phyloP scores from a whole-genome alignment of 92 coral and sea anemone genomes.

The Zoanthus sansibaricus region DNA sequence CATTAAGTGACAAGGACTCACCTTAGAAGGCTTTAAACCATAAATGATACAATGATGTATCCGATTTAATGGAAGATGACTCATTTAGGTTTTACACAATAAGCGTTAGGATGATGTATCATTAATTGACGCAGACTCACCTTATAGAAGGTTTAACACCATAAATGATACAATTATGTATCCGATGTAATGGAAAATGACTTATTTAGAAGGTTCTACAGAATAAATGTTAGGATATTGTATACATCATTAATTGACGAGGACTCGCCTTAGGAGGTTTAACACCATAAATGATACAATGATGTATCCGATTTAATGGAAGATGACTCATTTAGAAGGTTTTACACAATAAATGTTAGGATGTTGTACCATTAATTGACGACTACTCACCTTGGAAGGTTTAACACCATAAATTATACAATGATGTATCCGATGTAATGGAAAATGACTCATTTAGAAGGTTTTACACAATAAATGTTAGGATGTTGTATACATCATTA shows the following conservation, averaged over 20 bases:
- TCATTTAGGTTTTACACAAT: no score
- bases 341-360: neutral
- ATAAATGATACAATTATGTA: conserved; percentile 57
- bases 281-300: no score
- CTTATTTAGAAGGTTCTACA: no score
- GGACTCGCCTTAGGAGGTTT: neutral
- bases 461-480: neutral
- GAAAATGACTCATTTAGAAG: no score
- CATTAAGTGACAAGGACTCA: neutral
- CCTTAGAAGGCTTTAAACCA: neutral
- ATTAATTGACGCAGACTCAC: conserved; percentile 29
- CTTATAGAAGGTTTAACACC: conserved; percentile 78
- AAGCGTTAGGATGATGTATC: neutral
- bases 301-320: no score
- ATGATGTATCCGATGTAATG: no score
- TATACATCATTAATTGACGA: neutral
- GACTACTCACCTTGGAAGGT: conserved; percentile 69
- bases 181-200: no score
- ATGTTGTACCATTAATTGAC: neutral
- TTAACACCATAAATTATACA: conserved; percentile 66
- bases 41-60: neutral
- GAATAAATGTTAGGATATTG: neutral
- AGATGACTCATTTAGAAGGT: no score
- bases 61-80: neutral
- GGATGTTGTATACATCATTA: neutral